Evolutionary conservation across 2,797 vertebrate genomes (phyloP).

Genomic region (Karalla daura): DNA sequence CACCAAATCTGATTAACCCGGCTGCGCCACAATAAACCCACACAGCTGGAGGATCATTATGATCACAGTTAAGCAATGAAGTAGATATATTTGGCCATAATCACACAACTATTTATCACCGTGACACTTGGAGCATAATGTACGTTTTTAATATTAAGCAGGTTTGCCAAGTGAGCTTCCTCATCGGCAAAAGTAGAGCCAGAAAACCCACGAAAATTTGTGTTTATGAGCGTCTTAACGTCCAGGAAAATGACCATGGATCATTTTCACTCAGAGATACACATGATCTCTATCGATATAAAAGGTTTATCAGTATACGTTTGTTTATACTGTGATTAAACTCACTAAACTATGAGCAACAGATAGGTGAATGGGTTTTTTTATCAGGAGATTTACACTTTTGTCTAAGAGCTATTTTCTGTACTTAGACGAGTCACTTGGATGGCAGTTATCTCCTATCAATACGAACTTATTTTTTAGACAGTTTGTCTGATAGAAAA

Average conservation of each 20-base stretch:
- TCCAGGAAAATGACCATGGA: neutral
- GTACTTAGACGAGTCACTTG: conserved; percentile 37
- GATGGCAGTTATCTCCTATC: conserved; percentile 1
- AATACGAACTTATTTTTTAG: too few relatives aligned
- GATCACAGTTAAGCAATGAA: conserved; percentile 20
- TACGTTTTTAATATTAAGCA: conserved; percentile 31
- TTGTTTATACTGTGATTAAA: neutral
- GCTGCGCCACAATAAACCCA: conserved; percentile 18
- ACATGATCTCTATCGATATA: neutral
- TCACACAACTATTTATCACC: conserved; percentile 34
- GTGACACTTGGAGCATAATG: conserved; percentile 29
- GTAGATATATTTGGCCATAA: conserved; percentile 20
- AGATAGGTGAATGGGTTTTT: conserved; percentile 1
- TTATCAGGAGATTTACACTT: conserved; percentile 9
- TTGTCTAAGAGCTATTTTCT: conserved; percentile 4
- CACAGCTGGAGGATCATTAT: conserved; percentile 27
- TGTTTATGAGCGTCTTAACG: neutral
- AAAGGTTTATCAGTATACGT: neutral
- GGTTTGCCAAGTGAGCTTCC: neutral
- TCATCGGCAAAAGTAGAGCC: conserved; percentile 15
- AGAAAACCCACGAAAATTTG: conserved; percentile 12
- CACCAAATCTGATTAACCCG: conserved; percentile 11
- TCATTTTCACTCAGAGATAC: neutral
- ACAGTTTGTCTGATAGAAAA: conserved; percentile 1
- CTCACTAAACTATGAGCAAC: too few relatives aligned